phyloP scores from a whole-genome alignment of 2,797 vertebrate species.

The Spea hammondii region DNA sequence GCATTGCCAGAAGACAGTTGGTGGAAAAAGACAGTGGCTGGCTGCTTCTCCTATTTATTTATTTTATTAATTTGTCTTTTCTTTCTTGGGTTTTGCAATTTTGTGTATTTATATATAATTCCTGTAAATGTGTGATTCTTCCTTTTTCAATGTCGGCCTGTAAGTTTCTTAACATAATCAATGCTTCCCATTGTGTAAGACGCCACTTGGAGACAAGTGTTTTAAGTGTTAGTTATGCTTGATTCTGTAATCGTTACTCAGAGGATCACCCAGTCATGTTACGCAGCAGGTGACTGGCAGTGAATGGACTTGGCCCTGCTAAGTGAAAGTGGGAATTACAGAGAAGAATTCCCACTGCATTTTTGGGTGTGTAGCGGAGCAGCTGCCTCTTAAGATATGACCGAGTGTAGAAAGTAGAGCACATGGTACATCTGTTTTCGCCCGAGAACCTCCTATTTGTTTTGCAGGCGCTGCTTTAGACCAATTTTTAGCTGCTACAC shows the following conservation, averaged over 20 bases:
- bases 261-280: constrained; percentile 6
- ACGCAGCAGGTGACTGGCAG: constrained; percentile 50
- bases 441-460: constrained; percentile 19
- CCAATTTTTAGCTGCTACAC: too few relatives aligned
- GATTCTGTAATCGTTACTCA: constrained; percentile 24
- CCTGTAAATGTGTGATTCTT: background rate
- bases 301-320: constrained; percentile 10
- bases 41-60: background rate
- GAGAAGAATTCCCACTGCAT: constrained; percentile 40
- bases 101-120: background rate
- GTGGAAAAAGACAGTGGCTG: too few relatives aligned
- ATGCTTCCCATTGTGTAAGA: constrained; percentile 1
- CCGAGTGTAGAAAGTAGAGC: constrained; percentile 26
- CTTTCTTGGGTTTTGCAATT: background rate
- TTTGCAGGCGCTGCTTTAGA: too few relatives aligned
- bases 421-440: constrained; percentile 32
- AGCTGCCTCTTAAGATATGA: constrained; percentile 30
- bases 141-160: constrained; percentile 5
- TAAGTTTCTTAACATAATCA: background rate
- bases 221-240: constrained; percentile 5
- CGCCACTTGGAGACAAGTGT: constrained; percentile 29
- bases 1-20: too few relatives aligned
- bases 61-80: background rate
- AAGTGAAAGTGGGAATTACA: constrained; percentile 35
- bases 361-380: constrained; percentile 27